Conservation (phyloP, 2,797 vertebrate genomes). For the Diplodus puntazzo region DNA sequence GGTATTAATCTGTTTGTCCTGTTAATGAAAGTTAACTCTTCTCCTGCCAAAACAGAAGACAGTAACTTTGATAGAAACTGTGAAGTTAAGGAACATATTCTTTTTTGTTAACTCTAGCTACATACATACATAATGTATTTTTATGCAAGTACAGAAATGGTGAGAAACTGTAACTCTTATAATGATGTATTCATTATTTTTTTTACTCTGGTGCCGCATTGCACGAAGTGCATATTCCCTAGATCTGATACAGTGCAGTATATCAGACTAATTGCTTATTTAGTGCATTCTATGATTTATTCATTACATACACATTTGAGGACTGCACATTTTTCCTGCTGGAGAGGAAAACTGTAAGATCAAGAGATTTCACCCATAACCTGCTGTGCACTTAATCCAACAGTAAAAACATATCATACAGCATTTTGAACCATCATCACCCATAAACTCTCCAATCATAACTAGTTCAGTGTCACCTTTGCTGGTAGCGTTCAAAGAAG, state of each 20-base stretch:
- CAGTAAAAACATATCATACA: slow-evolving; percentile 2
- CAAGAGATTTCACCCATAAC: background rate
- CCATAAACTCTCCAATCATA: background rate
- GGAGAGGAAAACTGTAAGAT: background rate
- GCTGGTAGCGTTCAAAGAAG: slow-evolving; percentile 1
- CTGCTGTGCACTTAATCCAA: background rate
- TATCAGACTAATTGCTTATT: background rate
- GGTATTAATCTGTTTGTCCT: no score
- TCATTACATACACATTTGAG: background rate
- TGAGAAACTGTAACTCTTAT: background rate
- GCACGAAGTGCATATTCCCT: background rate
- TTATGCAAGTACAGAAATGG: background rate
- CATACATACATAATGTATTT: slow-evolving; percentile 1
- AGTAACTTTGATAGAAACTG: background rate
- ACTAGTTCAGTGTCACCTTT: background rate
- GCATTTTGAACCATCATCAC: background rate
- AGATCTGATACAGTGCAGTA: background rate
- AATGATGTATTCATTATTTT: background rate
- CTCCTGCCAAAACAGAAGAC: no score
- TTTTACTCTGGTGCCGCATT: background rate
- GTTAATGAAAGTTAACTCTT: no score
- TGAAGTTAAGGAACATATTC: background rate
- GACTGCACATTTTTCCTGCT: background rate
- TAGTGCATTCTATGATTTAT: background rate
- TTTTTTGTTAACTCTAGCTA: background rate